Evolutionary conservation across 2,888 invertebrate species (phyloP), one percentile per base, ranked within the genome.

Genomic region (Latheticus oryzae): DNA sequence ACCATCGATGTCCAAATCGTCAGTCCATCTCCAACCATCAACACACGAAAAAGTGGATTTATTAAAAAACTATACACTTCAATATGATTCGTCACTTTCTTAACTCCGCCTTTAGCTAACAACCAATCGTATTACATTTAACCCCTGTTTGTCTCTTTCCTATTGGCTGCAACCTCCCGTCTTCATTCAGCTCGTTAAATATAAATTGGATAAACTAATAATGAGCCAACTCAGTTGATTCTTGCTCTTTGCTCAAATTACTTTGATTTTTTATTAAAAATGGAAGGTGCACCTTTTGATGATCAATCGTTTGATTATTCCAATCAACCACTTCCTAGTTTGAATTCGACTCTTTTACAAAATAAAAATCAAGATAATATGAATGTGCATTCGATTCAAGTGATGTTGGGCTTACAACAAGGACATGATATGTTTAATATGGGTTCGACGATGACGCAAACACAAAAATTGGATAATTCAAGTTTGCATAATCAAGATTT

Each of bases 301-400:
- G 92, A 92, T 74, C 88, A 89, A 71, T 92, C 91, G 77, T 82
- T 85, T 64, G 91, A 92, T 78, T 91, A 91, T 72, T 84, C 83
- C 17, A 84, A 83, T 66, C 85, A 82, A 38, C 80, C 81, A 11
- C 66, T 81, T 30, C 76, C 80, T 8, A 77, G 78, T 28, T 62
- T 79, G 47, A 78, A 73, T 64, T 75, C 77, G 54, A 75, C 78
- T 32, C 65, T 79, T 53, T 61, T 78, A 42, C 69, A 73, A 54
- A 73, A 69, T 50, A 75, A 77, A 60, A 24, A 70, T 48, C 73
- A 75, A 48, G 76, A 76, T 12, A 83, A 83, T 40, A 79, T 83
- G 13, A 86, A 85, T 24, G 85, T 83, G 45, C 85, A 86, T 68
- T 84, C 84, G 65, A 84, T 87, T 63, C 87, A 88, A 76, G 86